Evolutionary conservation across 2,113 vertebrate genomes (phyloP).

Genomic region (Nothoprocta pentlandii): DNA sequence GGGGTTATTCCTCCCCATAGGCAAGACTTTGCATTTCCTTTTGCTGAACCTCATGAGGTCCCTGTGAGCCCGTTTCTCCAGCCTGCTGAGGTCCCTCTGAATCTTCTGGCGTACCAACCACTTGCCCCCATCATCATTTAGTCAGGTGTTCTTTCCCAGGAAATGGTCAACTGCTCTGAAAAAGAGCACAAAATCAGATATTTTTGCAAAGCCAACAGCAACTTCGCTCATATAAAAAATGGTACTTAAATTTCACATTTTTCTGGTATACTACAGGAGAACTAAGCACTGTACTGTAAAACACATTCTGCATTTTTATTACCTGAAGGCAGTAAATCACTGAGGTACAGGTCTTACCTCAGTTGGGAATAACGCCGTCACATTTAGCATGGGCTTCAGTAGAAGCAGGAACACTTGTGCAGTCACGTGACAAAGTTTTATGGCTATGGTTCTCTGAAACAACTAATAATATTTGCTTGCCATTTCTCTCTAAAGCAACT

Average conservation of each 20-base stretch:
- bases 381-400: slow-evolving; percentile 53
- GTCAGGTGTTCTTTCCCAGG: background rate
- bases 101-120: background rate
- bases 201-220: background rate
- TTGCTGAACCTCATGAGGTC: background rate
- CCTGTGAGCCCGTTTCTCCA: background rate
- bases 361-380: slow-evolving; percentile 33
- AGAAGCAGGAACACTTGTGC: slow-evolving; percentile 61
- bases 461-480: slow-evolving; percentile 68
- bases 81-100: background rate
- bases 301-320: background rate
- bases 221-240: background rate
- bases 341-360: slow-evolving; percentile 10
- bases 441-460: slow-evolving; percentile 51
- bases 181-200: background rate
- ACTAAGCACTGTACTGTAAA: background rate
- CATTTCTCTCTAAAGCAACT: slow-evolving; percentile 48
- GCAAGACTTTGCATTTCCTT: background rate
- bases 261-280: background rate
- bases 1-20: background rate
- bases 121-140: background rate
- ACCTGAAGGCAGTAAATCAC: slow-evolving; percentile 53
- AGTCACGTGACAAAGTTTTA: slow-evolving; percentile 44
- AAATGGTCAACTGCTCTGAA: background rate
- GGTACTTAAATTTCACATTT: background rate